Conservation (phyloP, 1,140 invertebrate genomes). For the Pachypsylla venusta region DNA sequence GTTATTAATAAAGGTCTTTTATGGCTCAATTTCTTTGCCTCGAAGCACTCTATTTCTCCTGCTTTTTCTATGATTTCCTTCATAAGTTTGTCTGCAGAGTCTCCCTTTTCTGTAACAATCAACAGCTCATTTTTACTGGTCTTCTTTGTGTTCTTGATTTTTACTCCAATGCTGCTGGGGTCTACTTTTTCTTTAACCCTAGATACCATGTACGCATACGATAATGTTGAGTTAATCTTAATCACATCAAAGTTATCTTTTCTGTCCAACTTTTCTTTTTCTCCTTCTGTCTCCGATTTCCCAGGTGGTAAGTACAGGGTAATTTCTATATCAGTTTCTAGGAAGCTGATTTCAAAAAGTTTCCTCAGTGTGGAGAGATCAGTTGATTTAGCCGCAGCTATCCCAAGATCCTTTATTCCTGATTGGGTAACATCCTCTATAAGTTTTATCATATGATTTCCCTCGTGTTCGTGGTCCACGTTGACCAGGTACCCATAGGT, state of each 20-base stretch:
- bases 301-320: background rate
- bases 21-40: too few species aligned
- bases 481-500: background rate
- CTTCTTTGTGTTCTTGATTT: background rate
- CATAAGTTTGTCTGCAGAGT: too few species aligned
- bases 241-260: background rate
- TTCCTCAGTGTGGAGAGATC: background rate
- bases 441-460: background rate
- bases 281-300: background rate
- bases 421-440: background rate
- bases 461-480: background rate
- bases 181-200: background rate
- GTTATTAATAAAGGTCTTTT: too few species aligned
- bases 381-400: background rate
- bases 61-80: too few species aligned
- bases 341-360: background rate
- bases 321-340: background rate
- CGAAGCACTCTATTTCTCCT: too few species aligned
- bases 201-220: background rate
- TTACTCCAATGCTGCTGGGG: background rate
- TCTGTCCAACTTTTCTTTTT: background rate
- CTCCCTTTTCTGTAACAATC: background rate
- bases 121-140: conserved; percentile 4
- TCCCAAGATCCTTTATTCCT: background rate
- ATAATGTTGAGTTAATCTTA: background rate